A percentile compares a stretch with the other conserved stretches of the same genome.
phyloP scores from a whole-genome alignment of 1,140 invertebrate genomes.

The Trichoplusia ni region DNA sequence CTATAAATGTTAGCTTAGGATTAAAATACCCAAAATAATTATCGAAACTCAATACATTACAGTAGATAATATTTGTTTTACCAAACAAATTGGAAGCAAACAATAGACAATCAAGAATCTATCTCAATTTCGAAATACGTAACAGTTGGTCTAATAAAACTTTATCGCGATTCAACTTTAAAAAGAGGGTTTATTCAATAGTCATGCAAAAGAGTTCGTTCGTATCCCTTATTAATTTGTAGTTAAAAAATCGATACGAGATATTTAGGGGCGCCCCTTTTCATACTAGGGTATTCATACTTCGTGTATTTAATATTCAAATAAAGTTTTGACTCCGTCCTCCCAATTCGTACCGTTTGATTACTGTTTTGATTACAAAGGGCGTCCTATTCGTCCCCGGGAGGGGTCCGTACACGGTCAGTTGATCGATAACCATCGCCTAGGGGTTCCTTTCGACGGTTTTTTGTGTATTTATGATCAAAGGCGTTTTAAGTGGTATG shows the following conservation, averaged over 20 bases:
- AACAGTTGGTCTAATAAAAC: conserved; percentile 12
- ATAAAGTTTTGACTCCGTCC: conserved; percentile 64
- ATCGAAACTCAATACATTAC: background rate
- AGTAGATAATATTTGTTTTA: background rate
- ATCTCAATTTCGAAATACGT: conserved; percentile 9
- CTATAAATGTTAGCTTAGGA: too few species aligned
- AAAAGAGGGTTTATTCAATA: conserved; percentile 24
- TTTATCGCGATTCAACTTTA: conserved; percentile 19
- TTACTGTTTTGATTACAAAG: conserved; percentile 73
- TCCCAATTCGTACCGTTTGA: conserved; percentile 68
- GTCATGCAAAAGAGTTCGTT: conserved; percentile 7
- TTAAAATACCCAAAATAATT: too few species aligned
- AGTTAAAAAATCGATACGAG: conserved; percentile 51
- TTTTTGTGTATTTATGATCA: conserved; percentile 31
- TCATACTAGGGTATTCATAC: too few species aligned
- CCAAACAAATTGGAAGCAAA: conserved; percentile 9
- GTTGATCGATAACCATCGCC: conserved; percentile 65
- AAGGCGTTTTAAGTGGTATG: conserved; percentile 29
- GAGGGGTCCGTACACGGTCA: conserved; percentile 56
- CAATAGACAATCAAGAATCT: conserved; percentile 17
- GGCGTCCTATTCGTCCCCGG: conserved; percentile 47
- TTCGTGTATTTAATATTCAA: conserved; percentile 64
- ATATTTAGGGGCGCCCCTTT: conserved; percentile 29
- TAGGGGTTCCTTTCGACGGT: conserved; percentile 33
- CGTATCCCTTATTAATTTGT: conserved; percentile 41